Evolutionary conservation across 2,797 vertebrate genomes (phyloP).

Genomic region (Rhynchonycteris naso): DNA sequence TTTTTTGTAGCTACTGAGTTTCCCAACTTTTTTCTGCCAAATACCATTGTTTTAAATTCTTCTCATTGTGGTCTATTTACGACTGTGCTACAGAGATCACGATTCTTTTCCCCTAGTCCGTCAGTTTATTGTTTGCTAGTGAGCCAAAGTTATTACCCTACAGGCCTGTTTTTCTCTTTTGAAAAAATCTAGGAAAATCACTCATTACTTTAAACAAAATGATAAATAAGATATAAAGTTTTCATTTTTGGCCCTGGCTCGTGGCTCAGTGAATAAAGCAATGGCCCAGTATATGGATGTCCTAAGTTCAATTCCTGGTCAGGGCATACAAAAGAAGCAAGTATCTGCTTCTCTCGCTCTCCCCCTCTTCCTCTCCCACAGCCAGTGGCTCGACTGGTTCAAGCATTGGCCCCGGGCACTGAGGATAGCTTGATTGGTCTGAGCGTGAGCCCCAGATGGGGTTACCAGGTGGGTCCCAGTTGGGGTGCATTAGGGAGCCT

Average conservation of each 20-base stretch:
- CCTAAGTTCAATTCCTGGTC: too few relatives aligned
- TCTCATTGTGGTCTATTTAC: background rate
- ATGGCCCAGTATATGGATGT: too few relatives aligned
- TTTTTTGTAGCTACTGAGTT: background rate
- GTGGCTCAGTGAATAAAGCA: too few relatives aligned
- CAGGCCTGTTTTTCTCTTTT: background rate
- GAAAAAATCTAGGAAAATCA: conserved; percentile 13
- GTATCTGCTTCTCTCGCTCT: too few relatives aligned
- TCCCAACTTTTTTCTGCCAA: background rate
- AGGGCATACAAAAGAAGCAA: too few relatives aligned
- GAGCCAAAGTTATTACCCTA: background rate
- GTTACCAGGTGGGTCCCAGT: too few relatives aligned
- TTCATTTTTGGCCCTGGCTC: background rate
- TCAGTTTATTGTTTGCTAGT: background rate
- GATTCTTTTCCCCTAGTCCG: background rate
- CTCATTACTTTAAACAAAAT: background rate
- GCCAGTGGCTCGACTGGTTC: too few relatives aligned
- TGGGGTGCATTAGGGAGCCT: too few relatives aligned
- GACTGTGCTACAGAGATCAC: background rate
- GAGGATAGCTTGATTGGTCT: too few relatives aligned
- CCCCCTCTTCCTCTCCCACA: too few relatives aligned
- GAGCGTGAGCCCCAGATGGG: too few relatives aligned
- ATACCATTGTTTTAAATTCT: background rate
- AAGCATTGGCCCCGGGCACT: too few relatives aligned
- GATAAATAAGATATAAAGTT: background rate